Conservation (phyloP, 2,113 vertebrate species). For the Toxotes chatareus region DNA sequence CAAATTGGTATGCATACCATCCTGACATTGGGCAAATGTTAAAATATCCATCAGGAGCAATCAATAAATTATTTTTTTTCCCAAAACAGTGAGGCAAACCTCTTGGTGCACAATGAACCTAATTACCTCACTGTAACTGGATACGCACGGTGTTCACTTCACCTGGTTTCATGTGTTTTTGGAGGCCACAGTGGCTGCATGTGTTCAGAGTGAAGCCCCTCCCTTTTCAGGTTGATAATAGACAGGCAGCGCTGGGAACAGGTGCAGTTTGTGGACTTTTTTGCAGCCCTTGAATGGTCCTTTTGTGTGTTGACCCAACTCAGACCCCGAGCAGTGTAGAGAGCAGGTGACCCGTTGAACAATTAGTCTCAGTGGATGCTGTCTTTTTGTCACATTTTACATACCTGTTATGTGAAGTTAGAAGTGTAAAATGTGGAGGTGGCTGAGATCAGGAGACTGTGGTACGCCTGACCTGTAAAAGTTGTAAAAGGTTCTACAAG, state of each 20-base stretch:
- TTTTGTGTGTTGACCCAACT: constrained; percentile 62
- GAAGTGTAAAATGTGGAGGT: constrained; percentile 5
- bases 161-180: constrained; percentile 32
- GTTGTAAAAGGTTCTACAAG: constrained; percentile 5
- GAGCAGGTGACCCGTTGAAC: constrained; percentile 51
- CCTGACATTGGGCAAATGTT: not conserved
- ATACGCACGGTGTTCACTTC: constrained; percentile 47
- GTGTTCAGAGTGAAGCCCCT: constrained; percentile 47
- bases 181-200: constrained; percentile 41
- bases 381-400: not conserved
- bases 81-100: constrained; percentile 29
- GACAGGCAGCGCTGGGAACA: constrained; percentile 65
- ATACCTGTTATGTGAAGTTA: not conserved
- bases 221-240: constrained; percentile 57
- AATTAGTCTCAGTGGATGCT: constrained; percentile 11
- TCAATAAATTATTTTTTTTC: constrained; percentile 5
- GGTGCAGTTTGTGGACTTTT: constrained; percentile 69
- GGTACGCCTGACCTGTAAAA: not conserved
- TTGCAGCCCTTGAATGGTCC: constrained; percentile 66
- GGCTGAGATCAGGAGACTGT: not conserved
- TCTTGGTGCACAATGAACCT: constrained; percentile 53
- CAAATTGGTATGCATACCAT: not conserved
- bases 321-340: constrained; percentile 17
- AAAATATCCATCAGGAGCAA: not conserved
- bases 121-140: constrained; percentile 75